Evolutionary conservation across 2,113 vertebrate genomes (phyloP).

Genomic region (Sander lucioperca): DNA sequence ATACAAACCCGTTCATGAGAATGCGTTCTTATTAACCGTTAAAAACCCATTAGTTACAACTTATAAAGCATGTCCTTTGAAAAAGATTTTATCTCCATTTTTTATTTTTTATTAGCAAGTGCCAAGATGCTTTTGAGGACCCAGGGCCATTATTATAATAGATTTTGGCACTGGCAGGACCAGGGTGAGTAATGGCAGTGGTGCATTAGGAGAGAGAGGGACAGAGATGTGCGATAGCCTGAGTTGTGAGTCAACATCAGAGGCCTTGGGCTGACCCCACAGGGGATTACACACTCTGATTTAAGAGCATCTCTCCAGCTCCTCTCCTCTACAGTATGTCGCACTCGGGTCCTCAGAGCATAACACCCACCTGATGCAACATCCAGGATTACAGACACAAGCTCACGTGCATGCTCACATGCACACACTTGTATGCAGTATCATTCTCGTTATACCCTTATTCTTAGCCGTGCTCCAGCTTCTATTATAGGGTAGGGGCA

Average conservation of each 20-base stretch:
- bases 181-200: constrained; percentile 78
- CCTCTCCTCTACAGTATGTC: constrained; percentile 49
- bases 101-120: constrained; percentile 20
- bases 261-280: constrained; percentile 68
- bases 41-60: constrained; percentile 1
- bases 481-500: constrained; percentile 55
- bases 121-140: constrained; percentile 42
- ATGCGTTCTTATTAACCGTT: background rate
- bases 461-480: constrained; percentile 54
- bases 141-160: constrained; percentile 49
- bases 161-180: constrained; percentile 40
- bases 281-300: constrained; percentile 80
- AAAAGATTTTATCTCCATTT: constrained; percentile 2
- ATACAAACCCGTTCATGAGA: no score
- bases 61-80: background rate
- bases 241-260: constrained; percentile 82
- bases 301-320: constrained; percentile 80
- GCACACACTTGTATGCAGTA: constrained; percentile 37
- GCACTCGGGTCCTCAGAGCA: constrained; percentile 37
- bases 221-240: constrained; percentile 66
- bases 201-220: constrained; percentile 76
- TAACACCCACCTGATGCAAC: constrained; percentile 63
- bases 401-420: constrained; percentile 23
- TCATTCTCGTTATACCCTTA: constrained; percentile 70
- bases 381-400: constrained; percentile 51